These are phyloP conservation scores for Bombus sibiricus DNA, from an alignment of 1,140 invertebrate species.

Conservation along the genomic window DNA sequence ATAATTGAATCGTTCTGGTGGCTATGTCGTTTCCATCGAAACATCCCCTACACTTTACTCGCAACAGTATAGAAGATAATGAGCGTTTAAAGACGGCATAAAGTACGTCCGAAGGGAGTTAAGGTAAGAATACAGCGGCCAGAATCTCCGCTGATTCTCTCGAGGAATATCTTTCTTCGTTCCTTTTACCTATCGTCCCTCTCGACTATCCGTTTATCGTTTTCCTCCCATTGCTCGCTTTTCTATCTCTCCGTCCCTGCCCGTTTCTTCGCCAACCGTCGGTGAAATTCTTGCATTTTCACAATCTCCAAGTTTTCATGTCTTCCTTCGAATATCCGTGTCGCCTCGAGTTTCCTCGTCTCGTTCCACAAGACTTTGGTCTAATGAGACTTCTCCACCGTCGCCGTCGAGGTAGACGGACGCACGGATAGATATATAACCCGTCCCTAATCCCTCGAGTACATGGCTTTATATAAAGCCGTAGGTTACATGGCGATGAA, in stretches of 20 bases:
- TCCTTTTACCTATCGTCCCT: constrained; percentile 29
- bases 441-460: constrained; percentile 43
- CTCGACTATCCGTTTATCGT: background rate
- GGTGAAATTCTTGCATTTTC: constrained; percentile 76
- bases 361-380: constrained; percentile 66
- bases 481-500: background rate
- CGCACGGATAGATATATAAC: constrained; percentile 28
- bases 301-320: constrained; percentile 82
- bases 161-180: background rate
- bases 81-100: constrained; percentile 40
- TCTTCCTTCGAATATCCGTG: constrained; percentile 73
- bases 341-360: constrained; percentile 62
- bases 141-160: constrained; percentile 16
- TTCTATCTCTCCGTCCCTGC: background rate
- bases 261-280: constrained; percentile 16
- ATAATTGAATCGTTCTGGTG: constrained; percentile 39
- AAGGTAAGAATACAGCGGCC: constrained; percentile 22
- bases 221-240: background rate
- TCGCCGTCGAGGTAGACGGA: constrained; percentile 72
- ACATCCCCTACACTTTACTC: background rate
- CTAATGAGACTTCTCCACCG: constrained; percentile 76
- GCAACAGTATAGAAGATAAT: constrained; percentile 35
- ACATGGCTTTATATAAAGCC: constrained; percentile 30
- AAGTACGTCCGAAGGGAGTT: constrained; percentile 32
- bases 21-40: background rate